phyloP scores from a whole-genome alignment of 2,888 invertebrate species.

The Eustalomyia histrio region DNA sequence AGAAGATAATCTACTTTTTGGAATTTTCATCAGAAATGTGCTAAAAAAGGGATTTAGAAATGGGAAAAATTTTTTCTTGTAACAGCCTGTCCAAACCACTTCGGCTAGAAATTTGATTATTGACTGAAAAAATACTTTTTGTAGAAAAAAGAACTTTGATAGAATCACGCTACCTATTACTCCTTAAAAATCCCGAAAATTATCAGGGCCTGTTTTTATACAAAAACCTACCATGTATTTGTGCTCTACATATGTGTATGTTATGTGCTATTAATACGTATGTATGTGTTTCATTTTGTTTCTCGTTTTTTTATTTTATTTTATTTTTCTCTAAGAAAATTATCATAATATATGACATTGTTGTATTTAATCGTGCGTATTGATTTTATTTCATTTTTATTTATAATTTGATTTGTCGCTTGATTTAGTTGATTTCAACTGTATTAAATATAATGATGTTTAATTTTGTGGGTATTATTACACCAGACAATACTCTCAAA shows the following conservation, averaged over 20 bases:
- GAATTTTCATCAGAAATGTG: no score
- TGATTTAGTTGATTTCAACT: constrained; percentile 63
- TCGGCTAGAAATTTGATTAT: no score
- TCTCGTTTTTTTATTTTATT: constrained; percentile 2
- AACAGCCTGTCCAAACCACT: no score
- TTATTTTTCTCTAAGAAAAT: no score
- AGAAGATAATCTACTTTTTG: no score
- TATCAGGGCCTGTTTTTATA: not conserved
- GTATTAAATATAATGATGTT: constrained; percentile 56
- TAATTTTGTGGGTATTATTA: constrained; percentile 45
- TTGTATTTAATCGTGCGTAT: constrained; percentile 78
- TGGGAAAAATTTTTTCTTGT: no score
- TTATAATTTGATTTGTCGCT: constrained; percentile 63
- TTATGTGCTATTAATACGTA: not conserved
- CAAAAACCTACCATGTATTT: not conserved
- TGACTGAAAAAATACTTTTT: no score
- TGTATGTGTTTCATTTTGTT: not conserved
- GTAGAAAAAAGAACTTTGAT: no score
- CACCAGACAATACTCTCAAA: constrained; percentile 30
- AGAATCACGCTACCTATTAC: no score
- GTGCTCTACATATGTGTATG: not conserved
- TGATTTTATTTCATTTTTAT: constrained; percentile 75
- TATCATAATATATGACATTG: constrained; percentile 75
- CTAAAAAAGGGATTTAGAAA: no score
- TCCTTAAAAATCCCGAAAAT: no score